phyloP scores from a whole-genome alignment of 1,140 invertebrate species.

The Ooceraea biroi region DNA sequence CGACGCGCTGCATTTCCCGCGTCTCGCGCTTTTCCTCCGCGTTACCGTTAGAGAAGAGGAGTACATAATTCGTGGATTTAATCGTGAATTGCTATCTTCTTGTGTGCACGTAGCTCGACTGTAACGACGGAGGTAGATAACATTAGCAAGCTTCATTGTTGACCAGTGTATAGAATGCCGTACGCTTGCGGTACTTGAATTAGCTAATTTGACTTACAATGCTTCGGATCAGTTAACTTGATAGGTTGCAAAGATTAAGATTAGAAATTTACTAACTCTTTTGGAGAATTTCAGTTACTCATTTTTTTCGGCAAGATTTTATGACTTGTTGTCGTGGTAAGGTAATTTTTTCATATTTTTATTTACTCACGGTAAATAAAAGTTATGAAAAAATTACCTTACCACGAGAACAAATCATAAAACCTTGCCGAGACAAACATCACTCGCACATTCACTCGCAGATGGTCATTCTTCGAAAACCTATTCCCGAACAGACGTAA shows the following conservation, averaged over 20 bases:
- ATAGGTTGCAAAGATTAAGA: no score
- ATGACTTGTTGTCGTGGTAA: no score
- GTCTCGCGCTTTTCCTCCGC: neutral
- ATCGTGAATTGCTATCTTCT: neutral
- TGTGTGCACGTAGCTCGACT: neutral
- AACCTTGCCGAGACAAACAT: no score
- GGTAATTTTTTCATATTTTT: no score
- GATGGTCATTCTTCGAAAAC: neutral
- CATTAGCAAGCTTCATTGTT: neutral
- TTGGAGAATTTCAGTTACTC: no score
- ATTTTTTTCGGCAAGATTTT: neutral
- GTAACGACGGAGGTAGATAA: neutral
- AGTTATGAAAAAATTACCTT: no score
- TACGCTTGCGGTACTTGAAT: no score
- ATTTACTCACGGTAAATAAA: no score
- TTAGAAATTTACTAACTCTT: no score
- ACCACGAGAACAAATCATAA: no score
- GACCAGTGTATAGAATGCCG: neutral
- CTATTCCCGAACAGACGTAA: neutral
- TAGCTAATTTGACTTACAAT: no score
- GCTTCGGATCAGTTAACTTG: no score
- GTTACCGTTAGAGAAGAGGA: constrained; percentile 45
- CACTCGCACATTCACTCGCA: neutral
- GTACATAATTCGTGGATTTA: constrained; percentile 30
- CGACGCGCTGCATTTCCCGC: constrained; percentile 12